phyloP scores from a whole-genome alignment of 1,140 invertebrate genomes.

The Drosophila sechellia region DNA sequence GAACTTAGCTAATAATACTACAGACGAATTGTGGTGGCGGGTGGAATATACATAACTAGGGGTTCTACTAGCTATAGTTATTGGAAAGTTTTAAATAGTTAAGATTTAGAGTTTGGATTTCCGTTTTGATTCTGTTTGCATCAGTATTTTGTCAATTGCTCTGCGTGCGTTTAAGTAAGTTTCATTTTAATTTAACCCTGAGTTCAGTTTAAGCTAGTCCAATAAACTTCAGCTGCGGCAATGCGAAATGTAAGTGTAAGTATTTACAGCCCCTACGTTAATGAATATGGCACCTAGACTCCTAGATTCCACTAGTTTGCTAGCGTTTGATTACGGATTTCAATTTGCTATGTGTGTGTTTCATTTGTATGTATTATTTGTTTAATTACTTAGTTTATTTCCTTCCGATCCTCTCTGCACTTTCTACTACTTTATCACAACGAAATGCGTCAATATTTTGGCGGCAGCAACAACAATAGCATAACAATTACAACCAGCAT shows the following conservation, averaged over 20 bases:
- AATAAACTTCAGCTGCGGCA: conserved; percentile 51
- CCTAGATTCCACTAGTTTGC: conserved; percentile 62
- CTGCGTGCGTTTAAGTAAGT: conserved; percentile 32
- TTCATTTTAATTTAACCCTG: conserved; percentile 62
- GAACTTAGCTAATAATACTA: conserved; percentile 59
- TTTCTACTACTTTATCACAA: conserved; percentile 76
- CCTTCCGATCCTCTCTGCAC: conserved; percentile 44
- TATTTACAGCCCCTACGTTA: conserved; percentile 58
- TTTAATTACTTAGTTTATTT: conserved; percentile 27
- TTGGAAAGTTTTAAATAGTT: conserved; percentile 15
- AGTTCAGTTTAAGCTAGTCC: conserved; percentile 71
- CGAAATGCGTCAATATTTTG: conserved; percentile 77
- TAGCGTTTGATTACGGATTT: conserved; percentile 66
- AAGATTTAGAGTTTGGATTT: conserved; percentile 20
- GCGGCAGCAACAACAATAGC: conserved; percentile 54
- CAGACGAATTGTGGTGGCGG: conserved; percentile 28
- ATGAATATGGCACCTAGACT: conserved; percentile 60
- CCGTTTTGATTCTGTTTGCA: conserved; percentile 62
- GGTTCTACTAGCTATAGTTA: conserved; percentile 25
- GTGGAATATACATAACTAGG: conserved; percentile 13
- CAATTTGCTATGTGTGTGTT: conserved; percentile 53
- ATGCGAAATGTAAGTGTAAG: conserved; percentile 45
- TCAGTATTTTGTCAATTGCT: conserved; percentile 51
- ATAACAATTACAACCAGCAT: conserved; percentile 37
- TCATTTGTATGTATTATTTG: conserved; percentile 37